Evolutionary conservation across 2,113 vertebrate species (phyloP), one percentile per base, ranked within the genome.

Genomic region (Stegastes partitus): DNA sequence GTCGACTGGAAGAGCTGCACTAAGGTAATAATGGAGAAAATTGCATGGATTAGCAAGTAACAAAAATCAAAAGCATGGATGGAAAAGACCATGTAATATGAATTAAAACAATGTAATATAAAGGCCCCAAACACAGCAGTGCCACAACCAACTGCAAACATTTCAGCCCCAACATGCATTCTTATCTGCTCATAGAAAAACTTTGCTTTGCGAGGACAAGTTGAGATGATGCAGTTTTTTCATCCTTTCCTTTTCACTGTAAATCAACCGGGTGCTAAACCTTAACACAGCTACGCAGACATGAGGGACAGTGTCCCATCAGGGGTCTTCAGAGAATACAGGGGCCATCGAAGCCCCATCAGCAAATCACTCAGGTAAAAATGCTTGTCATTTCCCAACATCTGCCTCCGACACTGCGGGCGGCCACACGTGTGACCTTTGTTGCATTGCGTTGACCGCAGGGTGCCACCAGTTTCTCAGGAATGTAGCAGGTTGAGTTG

Each of bases 291-390:
- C 50, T 42, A 51, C 65, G 58, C 34, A 54, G 56, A 49, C 34
- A 73, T 62, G 25, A 70, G 55, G 54, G 11, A 44, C 79, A 81
- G 62, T 42, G 45, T 65, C 58, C 34, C 64, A 54, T 45, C 62
- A 45, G 57, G 62, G 79, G 53, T 47, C 42, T 62, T 22, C 59
- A 31, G 39, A 83, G 61, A 68, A 74, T 19, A 58, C 22, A 55
- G n/a, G 65, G 66, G 74, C 72, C 47, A 45, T 22, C 15, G 12
- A 47, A 23, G 62, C 63, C 23, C 65, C 57, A 2, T 65, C 47
- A 73, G 80, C 83, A 91, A 89, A 92, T 92, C 91, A 88, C 73
- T 90, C 89, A 86, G 67, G 58, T 80, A 79, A 89, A 86, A 81
- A 92, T 88, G 70, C 65, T 75, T 77, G 81, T 82, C 42, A 81